These are phyloP conservation scores for Petaurus breviceps DNA, from an alignment of 2,113 vertebrate species.

Conservation along the genomic window DNA sequence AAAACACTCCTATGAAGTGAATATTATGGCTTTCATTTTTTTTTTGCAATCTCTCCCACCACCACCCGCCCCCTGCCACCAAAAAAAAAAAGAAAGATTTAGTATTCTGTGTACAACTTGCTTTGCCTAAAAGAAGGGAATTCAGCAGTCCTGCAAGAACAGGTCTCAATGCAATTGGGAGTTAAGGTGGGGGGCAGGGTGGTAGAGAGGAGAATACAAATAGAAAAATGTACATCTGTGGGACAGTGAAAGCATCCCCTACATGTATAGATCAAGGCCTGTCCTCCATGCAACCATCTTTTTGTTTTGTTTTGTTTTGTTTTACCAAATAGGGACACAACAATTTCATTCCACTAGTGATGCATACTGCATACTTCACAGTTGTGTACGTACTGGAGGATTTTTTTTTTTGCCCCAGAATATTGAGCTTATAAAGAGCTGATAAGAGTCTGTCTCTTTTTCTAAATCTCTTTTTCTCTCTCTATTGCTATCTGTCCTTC, in stretches of 20 bases:
- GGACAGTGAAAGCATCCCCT: not conserved
- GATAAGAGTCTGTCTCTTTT: not conserved
- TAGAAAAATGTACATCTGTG: not conserved
- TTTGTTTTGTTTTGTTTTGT: not conserved
- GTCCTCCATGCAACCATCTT: not conserved
- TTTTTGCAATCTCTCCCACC: not conserved
- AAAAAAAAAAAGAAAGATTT: not conserved
- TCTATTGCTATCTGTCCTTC: not conserved
- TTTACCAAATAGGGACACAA: not conserved
- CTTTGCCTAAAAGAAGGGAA: not conserved
- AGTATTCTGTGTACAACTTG: conserved; percentile 18
- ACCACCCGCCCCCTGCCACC: too few species aligned
- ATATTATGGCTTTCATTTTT: not conserved
- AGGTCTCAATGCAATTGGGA: not conserved
- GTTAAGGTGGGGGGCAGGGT: not conserved
- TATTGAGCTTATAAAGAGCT: not conserved
- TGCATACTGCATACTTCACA: not conserved
- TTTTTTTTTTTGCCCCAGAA: not conserved
- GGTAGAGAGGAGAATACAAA: not conserved
- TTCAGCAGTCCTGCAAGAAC: not conserved
- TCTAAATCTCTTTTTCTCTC: not conserved
- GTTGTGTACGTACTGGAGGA: not conserved
- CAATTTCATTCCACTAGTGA: not conserved
- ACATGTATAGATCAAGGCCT: not conserved
- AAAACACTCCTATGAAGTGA: not conserved